Base-by-base conservation (phyloP, 2,888 invertebrate genomes). In the Pollenia amentaria region DNA sequence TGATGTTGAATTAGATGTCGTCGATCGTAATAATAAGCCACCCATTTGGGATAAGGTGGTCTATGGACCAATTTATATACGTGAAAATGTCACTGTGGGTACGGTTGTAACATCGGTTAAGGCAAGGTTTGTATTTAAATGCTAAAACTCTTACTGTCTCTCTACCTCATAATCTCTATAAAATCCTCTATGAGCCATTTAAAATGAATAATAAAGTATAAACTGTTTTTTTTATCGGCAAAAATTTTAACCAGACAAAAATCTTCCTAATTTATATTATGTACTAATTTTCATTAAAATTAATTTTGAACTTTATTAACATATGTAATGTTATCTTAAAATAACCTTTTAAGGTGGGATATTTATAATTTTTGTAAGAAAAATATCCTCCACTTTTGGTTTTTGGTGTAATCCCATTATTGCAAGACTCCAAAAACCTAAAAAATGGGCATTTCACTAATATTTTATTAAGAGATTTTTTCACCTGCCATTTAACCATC, bases 61-160 rank as follows among this genome's bases (percentile, higher is more conserved):
- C 95, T 98, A 98, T 96, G 98, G 98, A 95, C 98, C 98, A 95
- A 97, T 97, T 95, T 97, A 97, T 96, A 97, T 98, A 96, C 97
- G 97, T 96, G 98, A 98, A 97, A 98, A 98, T 97, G 97, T 98
- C 96, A 98, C 98, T 96, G 97, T 98, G 96, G 98, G 98, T 96
- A 98, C 98, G 95, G 97, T 97, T 96, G 98, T 98, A 96, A 98
- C 98, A 95, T 97, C 97, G 95, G 97, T 98, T 95, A 98, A 98
- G 97, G 98, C 98, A 96, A 98, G 98, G 98, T 97, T 97, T 96
- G 97, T 97, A 97, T 97, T 89, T 94, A 6, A 92, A 89, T 16
- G 62, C 82, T 75, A 42, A 29, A 72, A 16, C 51, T 64, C 18
- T 40, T 10, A 60, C 21, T 70, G 51, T 69, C 14, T 55, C 64